Evolutionary conservation across 1,140 invertebrate species (phyloP).

Genomic region (Tetramorium simillimum): DNA sequence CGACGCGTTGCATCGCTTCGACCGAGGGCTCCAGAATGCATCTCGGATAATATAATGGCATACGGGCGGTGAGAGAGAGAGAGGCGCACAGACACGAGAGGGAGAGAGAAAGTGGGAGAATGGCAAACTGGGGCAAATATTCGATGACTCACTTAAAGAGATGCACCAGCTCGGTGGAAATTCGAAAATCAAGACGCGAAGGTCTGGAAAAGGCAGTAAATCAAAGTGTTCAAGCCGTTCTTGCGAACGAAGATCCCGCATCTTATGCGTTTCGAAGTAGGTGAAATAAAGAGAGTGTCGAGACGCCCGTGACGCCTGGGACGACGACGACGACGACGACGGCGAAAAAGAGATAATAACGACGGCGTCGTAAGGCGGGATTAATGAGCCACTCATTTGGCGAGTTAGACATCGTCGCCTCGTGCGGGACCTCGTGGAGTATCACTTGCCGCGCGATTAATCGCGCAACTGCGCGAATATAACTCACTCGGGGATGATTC

Average conservation of each 20-base stretch:
- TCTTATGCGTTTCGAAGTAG: not conserved
- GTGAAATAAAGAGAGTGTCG: not conserved
- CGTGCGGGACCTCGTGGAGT: not conserved
- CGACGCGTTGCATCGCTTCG: not conserved
- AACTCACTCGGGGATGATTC: not conserved
- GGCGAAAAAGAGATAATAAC: not conserved
- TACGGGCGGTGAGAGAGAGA: not conserved
- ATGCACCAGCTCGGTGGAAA: not conserved
- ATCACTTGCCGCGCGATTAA: constrained; percentile 36
- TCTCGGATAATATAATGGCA: constrained; percentile 50
- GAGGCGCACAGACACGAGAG: constrained; percentile 5
- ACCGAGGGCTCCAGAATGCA: constrained; percentile 7
- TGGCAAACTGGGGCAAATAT: constrained; percentile 30
- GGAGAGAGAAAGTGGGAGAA: constrained; percentile 8
- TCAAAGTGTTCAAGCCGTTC: not conserved
- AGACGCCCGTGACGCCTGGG: not conserved
- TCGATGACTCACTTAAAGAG: constrained; percentile 26
- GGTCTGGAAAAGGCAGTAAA: not conserved
- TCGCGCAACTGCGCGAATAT: constrained; percentile 8
- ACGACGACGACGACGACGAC: not conserved
- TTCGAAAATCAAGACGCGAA: not conserved
- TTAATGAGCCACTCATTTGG: constrained; percentile 36
- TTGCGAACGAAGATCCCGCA: not conserved
- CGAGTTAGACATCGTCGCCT: not conserved
- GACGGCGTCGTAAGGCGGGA: not conserved